A percentile compares a stretch with the other conserved stretches of the same genome.
These are phyloP conservation scores for Arctocebus calabarensis DNA, from an alignment of 2,797 vertebrate genomes.

Conservation along the genomic window DNA sequence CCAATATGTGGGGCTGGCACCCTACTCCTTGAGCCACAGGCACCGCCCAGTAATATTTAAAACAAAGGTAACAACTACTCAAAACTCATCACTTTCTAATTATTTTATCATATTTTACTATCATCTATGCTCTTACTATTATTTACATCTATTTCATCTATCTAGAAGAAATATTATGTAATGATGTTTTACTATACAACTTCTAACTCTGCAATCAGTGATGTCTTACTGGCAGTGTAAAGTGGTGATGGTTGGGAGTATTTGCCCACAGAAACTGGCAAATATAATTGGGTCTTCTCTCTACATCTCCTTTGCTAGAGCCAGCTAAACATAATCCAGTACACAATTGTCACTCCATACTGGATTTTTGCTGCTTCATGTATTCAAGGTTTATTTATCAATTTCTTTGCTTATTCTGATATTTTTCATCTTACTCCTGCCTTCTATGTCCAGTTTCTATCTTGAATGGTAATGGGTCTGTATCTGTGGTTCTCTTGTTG, in stretches of 20 bases:
- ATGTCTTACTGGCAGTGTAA: neutral
- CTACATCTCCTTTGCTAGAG: neutral
- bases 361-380: neutral
- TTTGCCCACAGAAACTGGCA: neutral
- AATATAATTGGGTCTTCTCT: neutral
- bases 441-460: neutral
- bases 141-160: neutral
- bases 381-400: constrained; percentile 6
- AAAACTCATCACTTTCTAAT: neutral
- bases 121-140: neutral
- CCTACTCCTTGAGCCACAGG: too few species aligned
- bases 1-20: too few species aligned
- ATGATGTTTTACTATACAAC: neutral
- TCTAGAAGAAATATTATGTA: neutral
- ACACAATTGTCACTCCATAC: neutral
- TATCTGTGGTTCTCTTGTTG: neutral
- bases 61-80: neutral
- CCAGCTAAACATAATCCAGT: neutral
- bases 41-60: neutral
- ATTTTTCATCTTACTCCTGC: neutral
- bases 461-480: neutral
- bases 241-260: neutral
- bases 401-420: neutral
- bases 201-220: neutral
- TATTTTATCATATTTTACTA: neutral